A percentile compares a stretch with the other conserved stretches of the same genome.
Evolutionary conservation across 2,797 vertebrate genomes (phyloP).

Genomic region (Phrynocephalus forsythii): DNA sequence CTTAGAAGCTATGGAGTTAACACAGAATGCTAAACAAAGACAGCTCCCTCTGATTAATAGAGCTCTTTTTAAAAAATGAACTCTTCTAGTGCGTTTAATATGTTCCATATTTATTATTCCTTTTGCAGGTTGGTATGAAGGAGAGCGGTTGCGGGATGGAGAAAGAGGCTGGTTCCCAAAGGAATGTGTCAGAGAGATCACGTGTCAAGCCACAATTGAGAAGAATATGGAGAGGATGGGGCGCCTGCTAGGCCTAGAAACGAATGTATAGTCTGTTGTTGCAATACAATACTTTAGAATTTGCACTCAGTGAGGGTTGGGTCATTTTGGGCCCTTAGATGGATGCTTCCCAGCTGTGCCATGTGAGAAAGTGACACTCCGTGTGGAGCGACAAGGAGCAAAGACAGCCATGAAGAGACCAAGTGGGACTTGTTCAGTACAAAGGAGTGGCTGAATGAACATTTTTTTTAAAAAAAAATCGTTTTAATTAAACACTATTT

Average conservation of each 20-base stretch:
- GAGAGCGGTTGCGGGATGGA: conserved; percentile 91
- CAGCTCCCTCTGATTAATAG: not conserved
- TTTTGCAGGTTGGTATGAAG: conserved; percentile 92
- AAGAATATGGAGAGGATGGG: conserved; percentile 97
- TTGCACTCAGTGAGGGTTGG: conserved; percentile 46
- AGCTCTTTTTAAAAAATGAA: not conserved
- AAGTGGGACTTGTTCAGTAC: not conserved
- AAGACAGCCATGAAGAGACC: not conserved
- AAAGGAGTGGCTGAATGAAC: not conserved
- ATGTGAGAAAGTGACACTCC: rapidly evolving
- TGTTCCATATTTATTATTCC: not conserved
- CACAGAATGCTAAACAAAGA: not conserved
- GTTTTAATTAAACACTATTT: not conserved
- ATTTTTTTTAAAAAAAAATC: not conserved
- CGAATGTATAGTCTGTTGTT: conserved; percentile 85
- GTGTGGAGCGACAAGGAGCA: rapidly evolving
- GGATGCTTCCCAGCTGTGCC: not conserved
- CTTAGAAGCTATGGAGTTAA: not conserved
- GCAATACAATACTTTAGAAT: conserved; percentile 1
- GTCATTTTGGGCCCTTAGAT: not conserved
- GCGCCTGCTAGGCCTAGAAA: conserved; percentile 93
- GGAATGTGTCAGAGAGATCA: conserved; percentile 91
- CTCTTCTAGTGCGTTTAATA: not conserved
- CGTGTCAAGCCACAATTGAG: conserved; percentile 90
- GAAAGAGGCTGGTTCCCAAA: conserved; percentile 93